These are phyloP conservation scores for Melinaea menophilus DNA, from an alignment of 2,888 invertebrate genomes.

Conservation along the genomic window DNA sequence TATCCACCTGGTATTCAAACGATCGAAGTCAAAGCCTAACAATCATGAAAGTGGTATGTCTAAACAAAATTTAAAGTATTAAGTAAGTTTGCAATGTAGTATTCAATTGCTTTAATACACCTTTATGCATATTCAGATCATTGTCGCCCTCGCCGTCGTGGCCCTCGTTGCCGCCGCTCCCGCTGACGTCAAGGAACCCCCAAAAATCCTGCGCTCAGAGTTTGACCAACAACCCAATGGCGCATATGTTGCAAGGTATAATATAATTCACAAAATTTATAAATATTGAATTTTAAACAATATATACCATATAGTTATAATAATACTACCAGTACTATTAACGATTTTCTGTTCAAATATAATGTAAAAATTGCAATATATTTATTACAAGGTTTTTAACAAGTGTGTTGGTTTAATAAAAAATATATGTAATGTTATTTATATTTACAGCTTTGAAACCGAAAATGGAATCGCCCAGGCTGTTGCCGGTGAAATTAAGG, in stretches of 20 bases:
- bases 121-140: constrained; percentile 37
- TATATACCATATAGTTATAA: no score
- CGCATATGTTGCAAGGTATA: constrained; percentile 48
- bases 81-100: no score
- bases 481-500: constrained; percentile 68
- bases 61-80: neutral
- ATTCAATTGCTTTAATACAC: constrained; percentile 2
- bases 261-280: constrained; percentile 14
- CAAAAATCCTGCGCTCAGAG: constrained; percentile 46
- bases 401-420: neutral
- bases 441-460: constrained; percentile 66
- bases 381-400: no score
- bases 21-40: constrained; percentile 46
- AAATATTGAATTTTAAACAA: neutral
- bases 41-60: constrained; percentile 69
- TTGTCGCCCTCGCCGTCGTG: constrained; percentile 56
- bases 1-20: constrained; percentile 56
- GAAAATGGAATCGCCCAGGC: constrained; percentile 74
- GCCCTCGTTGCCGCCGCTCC: constrained; percentile 52
- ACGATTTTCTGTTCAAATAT: no score
- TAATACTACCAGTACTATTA: no score
- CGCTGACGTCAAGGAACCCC: constrained; percentile 31
- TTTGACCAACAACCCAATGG: constrained; percentile 52
- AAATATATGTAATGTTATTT: neutral
- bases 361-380: no score